phyloP scores from a whole-genome alignment of 2,888 invertebrate species.

The Metopia argyrocephala region DNA sequence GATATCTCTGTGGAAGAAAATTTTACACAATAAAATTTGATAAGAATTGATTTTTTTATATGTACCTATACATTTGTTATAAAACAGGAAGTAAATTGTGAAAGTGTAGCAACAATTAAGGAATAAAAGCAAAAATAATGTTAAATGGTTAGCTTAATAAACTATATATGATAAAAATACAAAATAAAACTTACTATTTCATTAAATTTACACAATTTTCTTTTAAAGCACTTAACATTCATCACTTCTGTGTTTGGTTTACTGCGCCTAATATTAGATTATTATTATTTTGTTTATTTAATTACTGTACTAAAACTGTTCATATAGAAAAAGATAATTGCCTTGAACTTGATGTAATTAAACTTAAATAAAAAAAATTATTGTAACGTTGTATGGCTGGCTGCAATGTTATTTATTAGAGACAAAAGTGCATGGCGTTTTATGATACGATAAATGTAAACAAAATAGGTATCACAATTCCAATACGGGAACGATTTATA shows the following conservation, averaged over 20 bases:
- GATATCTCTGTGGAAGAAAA: conserved; percentile 23
- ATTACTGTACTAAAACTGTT: too few relatives aligned
- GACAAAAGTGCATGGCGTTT: too few relatives aligned
- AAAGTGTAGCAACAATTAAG: not conserved
- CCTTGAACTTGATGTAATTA: too few relatives aligned
- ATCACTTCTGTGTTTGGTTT: not conserved
- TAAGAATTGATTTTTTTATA: not conserved
- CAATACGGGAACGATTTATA: too few relatives aligned
- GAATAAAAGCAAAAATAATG: conserved; percentile 28
- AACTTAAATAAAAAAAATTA: too few relatives aligned
- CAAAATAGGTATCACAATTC: too few relatives aligned
- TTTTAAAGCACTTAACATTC: not conserved
- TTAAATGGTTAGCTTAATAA: conserved; percentile 46
- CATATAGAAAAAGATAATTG: too few relatives aligned
- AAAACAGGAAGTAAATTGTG: conserved; percentile 33
- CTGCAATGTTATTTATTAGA: too few relatives aligned
- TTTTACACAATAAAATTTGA: not conserved
- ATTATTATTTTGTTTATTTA: too few relatives aligned
- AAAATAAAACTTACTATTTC: not conserved
- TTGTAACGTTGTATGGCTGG: too few relatives aligned
- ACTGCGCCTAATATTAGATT: not conserved
- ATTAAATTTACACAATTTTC: not conserved
- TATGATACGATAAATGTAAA: too few relatives aligned
- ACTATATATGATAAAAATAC: not conserved
- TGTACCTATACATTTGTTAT: not conserved